Evolutionary conservation across 2,113 vertebrate species (phyloP), one percentile per base, ranked within the genome.

Genomic region (Lichenostomus cassidix): DNA sequence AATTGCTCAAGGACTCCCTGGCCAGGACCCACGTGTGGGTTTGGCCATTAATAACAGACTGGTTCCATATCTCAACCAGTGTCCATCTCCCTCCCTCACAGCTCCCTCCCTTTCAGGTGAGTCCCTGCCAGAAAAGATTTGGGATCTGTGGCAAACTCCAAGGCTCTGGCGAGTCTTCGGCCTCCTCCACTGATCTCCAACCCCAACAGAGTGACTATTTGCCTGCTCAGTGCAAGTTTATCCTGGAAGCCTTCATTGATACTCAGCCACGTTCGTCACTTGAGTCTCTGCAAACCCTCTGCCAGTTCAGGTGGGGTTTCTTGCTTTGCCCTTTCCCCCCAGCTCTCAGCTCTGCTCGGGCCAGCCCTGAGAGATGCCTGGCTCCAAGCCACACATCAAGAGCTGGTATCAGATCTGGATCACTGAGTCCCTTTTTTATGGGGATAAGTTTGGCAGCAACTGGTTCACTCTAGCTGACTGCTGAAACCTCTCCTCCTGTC

Each of bases 361-460:
- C 92, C 95, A 97, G 77, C 87, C 90, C 7, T 0, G 76, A 79
- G 86, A 25, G 80, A 29, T 73, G 89, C 52, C 89, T 97, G 96
- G 95, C 94, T 91, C 62, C 33, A 2, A 68, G 91, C 92, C 95
- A 95, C 74, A 76, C 91, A 92, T 94, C 94, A 82, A 94, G 87
- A 89, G 78, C 92, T 97, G 94, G 89, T 97, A 97, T 97, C 96
- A 97, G 96, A 97, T 97, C 93, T 97, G 96, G 96, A 97, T 65
- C 83, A 60, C 60, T 0, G 65, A 89, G 69, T 17, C 70, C 76
- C 46, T 64, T 71, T 95, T 96, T 96, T 85, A 94, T 53, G 69
- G 91, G 77, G 69, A 87, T 25, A 95, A 52, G 65, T 96, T 96
- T 96, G 95, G 96, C 93, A 95, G 95, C 62, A 17, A 2, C 4